phyloP scores from a whole-genome alignment of 1,140 invertebrate species.

The Neoseiulus cucumeris region DNA sequence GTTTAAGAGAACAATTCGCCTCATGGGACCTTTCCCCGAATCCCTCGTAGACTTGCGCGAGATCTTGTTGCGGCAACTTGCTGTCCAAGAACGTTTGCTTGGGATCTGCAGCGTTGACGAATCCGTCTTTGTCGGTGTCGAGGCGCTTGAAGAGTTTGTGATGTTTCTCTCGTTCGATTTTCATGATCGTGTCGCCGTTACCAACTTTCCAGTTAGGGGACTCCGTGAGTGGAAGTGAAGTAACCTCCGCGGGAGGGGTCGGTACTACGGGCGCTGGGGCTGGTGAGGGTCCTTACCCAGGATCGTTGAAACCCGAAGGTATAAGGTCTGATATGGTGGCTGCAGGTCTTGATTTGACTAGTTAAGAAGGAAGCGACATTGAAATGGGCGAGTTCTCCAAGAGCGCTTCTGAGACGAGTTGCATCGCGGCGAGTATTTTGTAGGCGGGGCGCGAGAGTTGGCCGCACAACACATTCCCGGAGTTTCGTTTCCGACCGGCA shows the following conservation, averaged over 20 bases:
- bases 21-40: too few relatives aligned
- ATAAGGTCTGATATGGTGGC: background rate
- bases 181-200: conserved; percentile 16
- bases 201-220: background rate
- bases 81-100: conserved; percentile 82
- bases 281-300: background rate
- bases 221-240: background rate
- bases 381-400: background rate
- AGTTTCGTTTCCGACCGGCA: too few relatives aligned
- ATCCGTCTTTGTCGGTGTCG: conserved; percentile 80
- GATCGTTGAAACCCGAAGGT: background rate
- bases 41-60: conserved; percentile 94
- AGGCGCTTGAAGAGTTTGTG: conserved; percentile 67
- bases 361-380: background rate
- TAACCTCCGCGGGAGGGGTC: background rate
- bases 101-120: conserved; percentile 77
- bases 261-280: background rate
- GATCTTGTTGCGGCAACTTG: conserved; percentile 59
- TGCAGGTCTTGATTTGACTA: background rate
- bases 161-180: conserved; percentile 44
- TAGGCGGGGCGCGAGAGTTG: conserved; percentile 1
- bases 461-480: too few relatives aligned
- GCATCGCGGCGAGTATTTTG: conserved; percentile 15
- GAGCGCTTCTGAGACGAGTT: background rate
- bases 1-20: too few relatives aligned